A percentile compares a stretch with the other conserved stretches of the same genome.
phyloP scores from a whole-genome alignment of 2,888 invertebrate species.

The Ormyrus labotus region DNA sequence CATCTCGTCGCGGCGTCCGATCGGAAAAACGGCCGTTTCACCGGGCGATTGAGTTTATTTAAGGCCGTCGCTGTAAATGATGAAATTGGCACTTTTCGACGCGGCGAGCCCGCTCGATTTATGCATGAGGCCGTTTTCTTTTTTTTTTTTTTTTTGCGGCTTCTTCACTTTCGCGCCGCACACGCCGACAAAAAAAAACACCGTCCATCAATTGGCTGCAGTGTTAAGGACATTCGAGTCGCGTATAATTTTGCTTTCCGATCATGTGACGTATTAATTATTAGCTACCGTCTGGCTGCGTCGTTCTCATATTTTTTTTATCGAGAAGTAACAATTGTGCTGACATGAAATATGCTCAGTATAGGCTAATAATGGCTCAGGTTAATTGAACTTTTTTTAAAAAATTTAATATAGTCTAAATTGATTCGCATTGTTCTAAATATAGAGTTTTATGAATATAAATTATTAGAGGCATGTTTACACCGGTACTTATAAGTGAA shows the following conservation, averaged over 20 bases:
- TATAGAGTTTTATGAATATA: no score
- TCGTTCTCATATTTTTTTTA: not conserved
- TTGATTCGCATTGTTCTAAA: no score
- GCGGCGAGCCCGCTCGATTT: constrained; percentile 30
- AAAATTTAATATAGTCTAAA: no score
- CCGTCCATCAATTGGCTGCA: constrained; percentile 32
- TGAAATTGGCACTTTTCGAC: constrained; percentile 34
- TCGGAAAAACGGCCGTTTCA: not conserved
- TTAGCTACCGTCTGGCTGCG: not conserved
- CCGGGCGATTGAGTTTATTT: constrained; percentile 16
- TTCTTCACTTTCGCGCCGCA: not conserved
- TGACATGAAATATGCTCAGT: no score
- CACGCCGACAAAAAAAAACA: constrained; percentile 2
- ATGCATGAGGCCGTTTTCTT: constrained; percentile 13
- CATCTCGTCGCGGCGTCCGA: not conserved
- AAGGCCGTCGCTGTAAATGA: constrained; percentile 28
- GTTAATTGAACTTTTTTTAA: no score
- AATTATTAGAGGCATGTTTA: no score
- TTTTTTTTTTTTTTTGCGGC: no score
- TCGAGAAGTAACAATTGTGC: no score
- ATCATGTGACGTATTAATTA: constrained; percentile 11
- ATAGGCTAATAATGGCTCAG: no score
- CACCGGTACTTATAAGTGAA: no score
- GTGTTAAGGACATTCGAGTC: not conserved
- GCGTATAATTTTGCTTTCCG: constrained; percentile 11